Percentiles rank a stretch among this genome's conserved stretches.
Evolutionary conservation across 2,797 vertebrate species (phyloP).

Genomic region (Serranus cabrilla): DNA sequence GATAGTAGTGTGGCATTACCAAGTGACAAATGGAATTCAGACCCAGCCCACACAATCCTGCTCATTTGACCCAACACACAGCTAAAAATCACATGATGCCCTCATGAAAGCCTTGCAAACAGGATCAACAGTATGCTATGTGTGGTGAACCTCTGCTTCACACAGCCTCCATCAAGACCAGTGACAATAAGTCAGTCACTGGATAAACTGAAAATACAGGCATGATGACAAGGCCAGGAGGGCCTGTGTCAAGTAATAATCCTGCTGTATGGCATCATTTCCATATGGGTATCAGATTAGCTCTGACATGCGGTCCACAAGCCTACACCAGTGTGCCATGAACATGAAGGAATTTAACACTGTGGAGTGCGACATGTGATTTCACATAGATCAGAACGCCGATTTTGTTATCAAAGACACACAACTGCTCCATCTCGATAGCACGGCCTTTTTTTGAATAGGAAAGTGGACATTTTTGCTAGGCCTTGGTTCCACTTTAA

Average conservation of each 20-base stretch:
- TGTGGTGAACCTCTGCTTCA: slow-evolving; percentile 40
- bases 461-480: neutral
- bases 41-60: slow-evolving; percentile 33
- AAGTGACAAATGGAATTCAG: slow-evolving; percentile 55
- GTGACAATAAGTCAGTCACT: slow-evolving; percentile 11
- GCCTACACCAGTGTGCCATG: neutral
- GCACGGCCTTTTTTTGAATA: neutral
- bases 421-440: neutral
- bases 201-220: slow-evolving; percentile 44
- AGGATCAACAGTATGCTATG: slow-evolving; percentile 26
- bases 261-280: slow-evolving; percentile 33
- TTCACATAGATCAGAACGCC: neutral
- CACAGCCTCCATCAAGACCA: slow-evolving; percentile 17
- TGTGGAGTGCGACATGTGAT: neutral
- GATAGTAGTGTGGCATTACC: slow-evolving; percentile 28
- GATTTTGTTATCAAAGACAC: neutral
- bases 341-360: neutral
- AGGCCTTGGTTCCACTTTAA: slow-evolving; percentile 12
- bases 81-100: slow-evolving; percentile 36
- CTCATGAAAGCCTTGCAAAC: slow-evolving; percentile 59
- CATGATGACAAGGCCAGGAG: slow-evolving; percentile 32
- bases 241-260: slow-evolving; percentile 45
- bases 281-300: slow-evolving; percentile 36
- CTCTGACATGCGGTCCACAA: neutral
- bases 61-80: slow-evolving; percentile 51